Evolutionary conservation across 2,888 invertebrate species (phyloP).

Genomic region (Phymatocera aterrima): DNA sequence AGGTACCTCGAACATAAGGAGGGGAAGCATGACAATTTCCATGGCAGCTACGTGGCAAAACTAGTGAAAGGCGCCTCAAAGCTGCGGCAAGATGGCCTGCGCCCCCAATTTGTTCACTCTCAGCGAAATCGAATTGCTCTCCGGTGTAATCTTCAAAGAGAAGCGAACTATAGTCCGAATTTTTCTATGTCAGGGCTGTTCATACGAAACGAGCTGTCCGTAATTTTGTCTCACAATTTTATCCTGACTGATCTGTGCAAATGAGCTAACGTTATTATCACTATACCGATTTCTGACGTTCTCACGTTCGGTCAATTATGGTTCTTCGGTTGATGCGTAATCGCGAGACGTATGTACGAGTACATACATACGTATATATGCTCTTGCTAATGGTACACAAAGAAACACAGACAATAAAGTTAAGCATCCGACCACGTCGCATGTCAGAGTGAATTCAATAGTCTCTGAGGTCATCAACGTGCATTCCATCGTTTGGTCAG

Average conservation of each 20-base stretch:
- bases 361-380: too few relatives aligned
- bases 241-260: background rate
- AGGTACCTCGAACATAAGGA: slow-evolving; percentile 84
- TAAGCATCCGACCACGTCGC: background rate
- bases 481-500: background rate
- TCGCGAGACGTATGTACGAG: slow-evolving; percentile 1
- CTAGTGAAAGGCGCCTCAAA: slow-evolving; percentile 77
- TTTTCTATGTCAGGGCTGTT: slow-evolving; percentile 37
- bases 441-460: background rate
- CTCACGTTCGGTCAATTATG: background rate
- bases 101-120: slow-evolving; percentile 72
- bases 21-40: slow-evolving; percentile 84
- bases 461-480: background rate
- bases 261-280: background rate
- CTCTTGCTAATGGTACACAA: background rate
- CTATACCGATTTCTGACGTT: background rate
- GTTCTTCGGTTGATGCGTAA: background rate
- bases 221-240: slow-evolving; percentile 17
- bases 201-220: background rate
- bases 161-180: slow-evolving; percentile 68
- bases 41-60: slow-evolving; percentile 85
- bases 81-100: slow-evolving; percentile 73
- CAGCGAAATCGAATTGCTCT: slow-evolving; percentile 74
- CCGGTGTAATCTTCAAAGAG: slow-evolving; percentile 73
- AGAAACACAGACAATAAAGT: background rate